Conservation (phyloP, 1,140 invertebrate genomes). For the Stegodyphus mimosarum region DNA sequence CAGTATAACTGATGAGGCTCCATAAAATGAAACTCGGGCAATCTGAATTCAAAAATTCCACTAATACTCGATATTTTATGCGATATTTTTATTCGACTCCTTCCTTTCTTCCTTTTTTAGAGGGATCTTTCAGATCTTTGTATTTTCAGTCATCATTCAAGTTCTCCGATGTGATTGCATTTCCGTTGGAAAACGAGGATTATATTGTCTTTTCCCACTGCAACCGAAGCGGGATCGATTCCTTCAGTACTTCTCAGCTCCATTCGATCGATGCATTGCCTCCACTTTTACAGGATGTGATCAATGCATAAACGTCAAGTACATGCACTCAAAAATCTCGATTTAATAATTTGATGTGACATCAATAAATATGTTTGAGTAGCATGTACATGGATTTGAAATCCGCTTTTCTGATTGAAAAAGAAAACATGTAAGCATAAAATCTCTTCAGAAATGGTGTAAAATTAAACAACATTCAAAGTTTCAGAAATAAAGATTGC, state of each 20-base stretch:
- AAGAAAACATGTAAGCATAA: too few relatives aligned
- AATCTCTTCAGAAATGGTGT: too few relatives aligned
- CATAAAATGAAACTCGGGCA: too few relatives aligned
- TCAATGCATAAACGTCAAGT: slow-evolving; percentile 23
- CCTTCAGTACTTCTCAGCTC: not conserved
- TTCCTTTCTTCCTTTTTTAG: too few relatives aligned
- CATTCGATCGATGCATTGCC: not conserved
- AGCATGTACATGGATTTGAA: not conserved
- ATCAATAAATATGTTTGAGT: slow-evolving; percentile 37
- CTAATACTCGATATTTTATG: too few relatives aligned
- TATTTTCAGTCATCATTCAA: slow-evolving; percentile 12
- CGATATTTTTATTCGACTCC: not conserved
- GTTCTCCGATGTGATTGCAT: slow-evolving; percentile 1
- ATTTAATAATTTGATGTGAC: slow-evolving; percentile 31
- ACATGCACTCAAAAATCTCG: not conserved
- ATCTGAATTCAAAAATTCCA: too few relatives aligned
- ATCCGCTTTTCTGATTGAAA: too few relatives aligned
- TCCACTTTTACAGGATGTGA: not conserved
- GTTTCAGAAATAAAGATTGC: too few relatives aligned
- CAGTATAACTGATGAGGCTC: too few relatives aligned
- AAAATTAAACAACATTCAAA: too few relatives aligned
- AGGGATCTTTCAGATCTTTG: slow-evolving; percentile 4
- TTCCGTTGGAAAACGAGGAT: not conserved
- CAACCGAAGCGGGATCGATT: not conserved
- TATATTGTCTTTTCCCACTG: slow-evolving; percentile 3